Conservation (phyloP, 2,797 vertebrate genomes). For the Sandelia bainsii region DNA sequence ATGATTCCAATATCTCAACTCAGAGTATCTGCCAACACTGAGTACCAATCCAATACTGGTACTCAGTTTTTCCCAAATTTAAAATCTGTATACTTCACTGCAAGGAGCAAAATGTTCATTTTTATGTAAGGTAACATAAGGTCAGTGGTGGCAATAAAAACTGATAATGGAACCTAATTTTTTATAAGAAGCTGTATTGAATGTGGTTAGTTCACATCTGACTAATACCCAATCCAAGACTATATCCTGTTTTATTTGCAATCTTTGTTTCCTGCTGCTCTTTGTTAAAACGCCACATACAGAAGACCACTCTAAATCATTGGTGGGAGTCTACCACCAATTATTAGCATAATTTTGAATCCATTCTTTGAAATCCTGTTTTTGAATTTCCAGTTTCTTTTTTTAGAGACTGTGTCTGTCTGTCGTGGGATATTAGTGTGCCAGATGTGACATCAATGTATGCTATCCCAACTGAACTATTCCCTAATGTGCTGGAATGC, state of each 20-base stretch:
- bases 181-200: background rate
- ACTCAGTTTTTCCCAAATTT: background rate
- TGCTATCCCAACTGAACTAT: slow-evolving; percentile 25
- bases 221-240: background rate
- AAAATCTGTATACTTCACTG: background rate
- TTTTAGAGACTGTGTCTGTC: slow-evolving; percentile 15
- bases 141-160: background rate
- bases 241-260: background rate
- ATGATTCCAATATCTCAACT: background rate
- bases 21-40: background rate
- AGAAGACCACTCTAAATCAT: background rate
- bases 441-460: slow-evolving; percentile 57
- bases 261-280: background rate
- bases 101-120: background rate
- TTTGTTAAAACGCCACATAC: background rate
- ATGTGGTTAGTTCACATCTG: background rate
- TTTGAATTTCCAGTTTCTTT: slow-evolving; percentile 16
- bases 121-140: background rate
- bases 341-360: background rate
- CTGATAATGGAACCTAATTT: background rate
- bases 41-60: background rate
- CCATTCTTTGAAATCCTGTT: background rate
- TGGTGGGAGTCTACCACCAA: background rate
- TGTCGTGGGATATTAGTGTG: slow-evolving; percentile 22
- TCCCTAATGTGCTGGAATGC: slow-evolving; percentile 18